Base-by-base conservation (phyloP, 2,113 vertebrate genomes). In the Cyanistes caeruleus region DNA sequence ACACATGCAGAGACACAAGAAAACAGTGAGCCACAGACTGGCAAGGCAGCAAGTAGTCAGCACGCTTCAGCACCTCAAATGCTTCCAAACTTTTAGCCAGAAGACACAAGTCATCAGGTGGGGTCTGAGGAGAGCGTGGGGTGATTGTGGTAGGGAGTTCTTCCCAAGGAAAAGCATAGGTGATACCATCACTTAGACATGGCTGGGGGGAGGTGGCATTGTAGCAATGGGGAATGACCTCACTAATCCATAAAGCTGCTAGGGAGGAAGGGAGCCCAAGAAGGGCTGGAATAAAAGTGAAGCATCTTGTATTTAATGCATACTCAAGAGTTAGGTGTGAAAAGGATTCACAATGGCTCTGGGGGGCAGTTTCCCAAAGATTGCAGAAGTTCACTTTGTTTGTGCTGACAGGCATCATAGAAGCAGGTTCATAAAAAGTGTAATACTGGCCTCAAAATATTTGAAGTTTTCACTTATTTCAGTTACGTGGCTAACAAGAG, bases 1-100 rank as follows among this genome's bases (percentile, higher is more conserved):
- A 65, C 73, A 87, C 74, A 94, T 31, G 60, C 73, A 87, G 65
- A 87, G 35, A 75, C 69, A 72, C 58, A 56, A 59, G 64, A 39
- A 59, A 82, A 74, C 35, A 33, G 15, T 4, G 56, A 91, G 52
- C 51, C 52, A 35, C 5, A 13, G 48, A 52, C 39, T 0, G 0
- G 70, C 53, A 63, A 72, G 33, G 30, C 53, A 79, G 60, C 25
- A 44, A 87, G 69, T 14, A 67, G 51, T 10, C 55, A 56, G 59
- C 51, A 46, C 1, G 1, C 21, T 33, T n/a, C 60, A 52, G 74
- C 11, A 72, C 49, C 49, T 87, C 65, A 60, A 60, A 75, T 4
- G 14, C 39, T 59, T 39, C 48, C 84, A 84, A 30, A 43, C 15
- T 39, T 73, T 37, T 73, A 70, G 28, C 22, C 80, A 90, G 60